Evolutionary conservation across 2,113 vertebrate species (phyloP).

Genomic region (Propithecus coquereli): DNA sequence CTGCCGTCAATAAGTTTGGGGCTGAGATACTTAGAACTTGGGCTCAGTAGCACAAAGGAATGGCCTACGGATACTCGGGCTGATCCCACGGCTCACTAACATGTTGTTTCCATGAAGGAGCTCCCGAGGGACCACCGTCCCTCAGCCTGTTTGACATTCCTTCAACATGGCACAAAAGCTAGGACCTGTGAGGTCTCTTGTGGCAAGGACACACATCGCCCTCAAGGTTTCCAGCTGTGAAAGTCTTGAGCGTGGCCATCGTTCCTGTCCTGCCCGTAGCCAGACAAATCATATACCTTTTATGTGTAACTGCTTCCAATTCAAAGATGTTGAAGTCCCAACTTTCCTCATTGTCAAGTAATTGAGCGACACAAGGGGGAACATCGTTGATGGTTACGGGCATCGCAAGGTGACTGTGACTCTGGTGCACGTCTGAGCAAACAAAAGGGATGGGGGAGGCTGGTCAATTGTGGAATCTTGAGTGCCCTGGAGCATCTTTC

Average conservation of each 20-base stretch:
- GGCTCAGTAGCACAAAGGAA: not conserved
- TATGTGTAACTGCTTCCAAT: slow-evolving; percentile 94
- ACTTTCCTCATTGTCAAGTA: slow-evolving; percentile 92
- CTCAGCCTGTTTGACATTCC: not conserved
- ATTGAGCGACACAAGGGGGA: slow-evolving; percentile 87
- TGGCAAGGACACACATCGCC: not conserved
- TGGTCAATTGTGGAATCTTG: not conserved
- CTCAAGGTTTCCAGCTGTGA: not conserved
- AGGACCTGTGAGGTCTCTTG: not conserved
- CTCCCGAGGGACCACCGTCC: not conserved
- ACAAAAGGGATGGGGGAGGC: slow-evolving; percentile 6
- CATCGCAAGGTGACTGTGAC: slow-evolving; percentile 87
- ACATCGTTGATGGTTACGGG: slow-evolving; percentile 91
- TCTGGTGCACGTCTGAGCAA: slow-evolving; percentile 88
- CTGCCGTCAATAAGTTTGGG: not conserved
- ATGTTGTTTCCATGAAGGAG: not conserved
- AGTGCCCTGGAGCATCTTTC: accelerated
- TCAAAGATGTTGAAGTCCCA: slow-evolving; percentile 99
- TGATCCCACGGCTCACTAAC: not conserved
- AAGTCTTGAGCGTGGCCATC: not conserved
- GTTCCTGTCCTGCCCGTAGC: not conserved
- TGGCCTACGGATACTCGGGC: not conserved
- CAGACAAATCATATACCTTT: slow-evolving; percentile 84
- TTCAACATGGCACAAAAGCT: not conserved
- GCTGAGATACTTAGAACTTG: not conserved